Evolutionary conservation across 2,888 invertebrate species (phyloP).

Genomic region (Scrobipalpa costella): DNA sequence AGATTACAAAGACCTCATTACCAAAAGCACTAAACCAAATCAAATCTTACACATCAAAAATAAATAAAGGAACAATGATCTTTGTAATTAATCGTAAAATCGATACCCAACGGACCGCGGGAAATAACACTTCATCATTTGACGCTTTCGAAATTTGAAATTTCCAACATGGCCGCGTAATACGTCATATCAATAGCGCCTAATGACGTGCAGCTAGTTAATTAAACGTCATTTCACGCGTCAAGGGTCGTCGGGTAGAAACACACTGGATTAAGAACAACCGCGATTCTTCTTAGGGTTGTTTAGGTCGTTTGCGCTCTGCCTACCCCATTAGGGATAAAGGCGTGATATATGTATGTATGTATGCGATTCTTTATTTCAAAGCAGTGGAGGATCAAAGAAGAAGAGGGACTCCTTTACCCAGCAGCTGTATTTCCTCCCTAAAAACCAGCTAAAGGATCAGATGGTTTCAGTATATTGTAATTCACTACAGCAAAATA

Average conservation of each 20-base stretch:
- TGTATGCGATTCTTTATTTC: too few species aligned
- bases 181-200: slow-evolving; percentile 55
- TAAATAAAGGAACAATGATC: slow-evolving; percentile 12
- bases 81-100: not conserved
- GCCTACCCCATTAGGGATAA: too few species aligned
- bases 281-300: too few species aligned
- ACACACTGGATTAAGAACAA: slow-evolving; percentile 8
- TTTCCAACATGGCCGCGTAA: slow-evolving; percentile 36
- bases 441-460: too few species aligned
- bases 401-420: too few species aligned
- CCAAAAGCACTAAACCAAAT: not conserved
- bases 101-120: slow-evolving; percentile 32
- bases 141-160: slow-evolving; percentile 32
- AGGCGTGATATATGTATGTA: too few species aligned
- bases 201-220: slow-evolving; percentile 57
- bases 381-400: too few species aligned
- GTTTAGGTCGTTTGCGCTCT: too few species aligned
- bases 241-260: slow-evolving; percentile 42
- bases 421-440: too few species aligned
- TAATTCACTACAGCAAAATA: too few species aligned
- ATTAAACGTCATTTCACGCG: slow-evolving; percentile 58
- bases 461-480: too few species aligned
- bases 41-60: not conserved
- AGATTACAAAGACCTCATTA: not conserved
- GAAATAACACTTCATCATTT: slow-evolving; percentile 40